Evolutionary conservation across 1,140 invertebrate species (phyloP), one percentile per base, ranked within the genome.

Genomic region (Helicoverpa zea): DNA sequence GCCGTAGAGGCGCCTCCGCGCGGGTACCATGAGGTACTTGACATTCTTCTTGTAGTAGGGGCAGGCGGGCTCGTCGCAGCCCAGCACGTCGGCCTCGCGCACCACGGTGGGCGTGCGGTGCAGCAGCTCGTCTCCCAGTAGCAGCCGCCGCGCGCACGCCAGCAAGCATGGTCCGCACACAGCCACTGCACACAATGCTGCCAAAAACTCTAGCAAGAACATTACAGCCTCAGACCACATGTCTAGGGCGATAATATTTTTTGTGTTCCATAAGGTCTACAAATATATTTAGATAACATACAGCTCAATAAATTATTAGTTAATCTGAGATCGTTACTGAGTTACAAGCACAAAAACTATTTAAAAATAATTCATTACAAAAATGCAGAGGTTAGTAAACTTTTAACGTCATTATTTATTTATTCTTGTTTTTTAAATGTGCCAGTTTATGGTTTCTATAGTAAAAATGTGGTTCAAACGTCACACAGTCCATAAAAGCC

Each of bases 41-140:
- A 91, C 79, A 64, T 94, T 94, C 80, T 94, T 92, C 78, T 93
- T 94, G 90, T 94, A 94, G 73, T 94, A 94, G 0, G 93, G 93
- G 43, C 93, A 94, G 3, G 88, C 84, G 13, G 93, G 93, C 70
- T 93, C 93, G 58, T 94, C 93, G 78, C 93, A 94, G 7, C 93
- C 93, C 11, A 91, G 52, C n/a, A 94, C 88, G 64, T 93, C 92
- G 1, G 92, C 90, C 76, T 92, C 92, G 35, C 81, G 89, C 12
- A 92, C 63, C 0, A 75, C 72, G 35, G n/a, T 11, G 35, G 81
- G 83, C 0, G 87, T 88, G 7, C 88, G 81, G 2, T 87, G 86
- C 30, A 94, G 64, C 14, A 91, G 52, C 52, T 93, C 92, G 66
- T 94, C 92, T 7, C 93, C 92, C 1, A 94, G 61, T 0, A 93